Evolutionary conservation across 2,888 invertebrate genomes (phyloP), one percentile per base, ranked within the genome.

Genomic region (Antitype chi): DNA sequence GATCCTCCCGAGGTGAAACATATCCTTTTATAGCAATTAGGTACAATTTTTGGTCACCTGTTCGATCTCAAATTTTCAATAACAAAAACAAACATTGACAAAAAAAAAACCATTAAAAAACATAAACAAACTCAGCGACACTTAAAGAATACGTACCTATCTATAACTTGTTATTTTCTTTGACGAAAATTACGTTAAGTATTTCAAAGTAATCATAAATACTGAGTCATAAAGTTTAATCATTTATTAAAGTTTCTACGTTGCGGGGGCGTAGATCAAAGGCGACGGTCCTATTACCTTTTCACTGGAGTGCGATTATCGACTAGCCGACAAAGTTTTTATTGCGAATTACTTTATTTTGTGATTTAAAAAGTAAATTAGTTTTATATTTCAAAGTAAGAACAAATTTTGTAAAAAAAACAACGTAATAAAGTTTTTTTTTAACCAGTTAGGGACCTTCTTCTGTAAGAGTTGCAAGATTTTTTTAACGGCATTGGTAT

Each of bases 241-340:
- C 86, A 93, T 93, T 93, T 93, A 91, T 81, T 91, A 90, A 92
- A 93, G 90, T 92, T 93, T 86, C 86, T 86, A 75, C 80, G 76
- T 80, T 74, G 67, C 74, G 63, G 32, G 32, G 78, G 81, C 75
- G 82, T 77, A 85, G 87, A 88, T 90, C 91, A 90, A 90, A 91
- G 87, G 87, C 80, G 70, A 63, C 13, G 53, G 57, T 81, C 74
- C 17, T 52, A 66, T 60, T 77, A 79, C 80, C 62, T 72, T 84
- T 83, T 76, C 20, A 60, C n/a, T 49, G 76, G 62, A 80, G 66
- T 72, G 47, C 60, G 85, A 83, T 67, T 77, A 85, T 85, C 47
- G 84, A 80, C 64, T 57, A 57, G 28, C 47, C 11, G 20, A n/a
- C 23, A 60, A 81, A 71, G 52, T 73, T 85, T 25, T 73, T 76